phyloP scores from a whole-genome alignment of 1,140 invertebrate species.

The Oryctes rhinoceros region DNA sequence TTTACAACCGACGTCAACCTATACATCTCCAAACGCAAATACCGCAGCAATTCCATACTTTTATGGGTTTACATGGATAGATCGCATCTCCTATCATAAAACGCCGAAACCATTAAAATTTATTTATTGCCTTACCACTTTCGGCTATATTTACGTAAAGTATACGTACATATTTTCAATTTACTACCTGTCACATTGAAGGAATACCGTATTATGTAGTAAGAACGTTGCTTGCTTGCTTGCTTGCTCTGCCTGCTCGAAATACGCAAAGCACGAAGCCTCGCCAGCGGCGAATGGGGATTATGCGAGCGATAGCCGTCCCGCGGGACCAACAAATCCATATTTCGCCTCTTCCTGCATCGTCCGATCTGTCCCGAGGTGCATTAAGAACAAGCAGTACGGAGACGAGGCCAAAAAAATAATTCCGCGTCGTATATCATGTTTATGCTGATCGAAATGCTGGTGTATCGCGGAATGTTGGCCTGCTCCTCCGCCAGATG shows the following conservation, averaged over 20 bases:
- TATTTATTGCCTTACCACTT: not conserved
- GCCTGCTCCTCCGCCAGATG: not conserved
- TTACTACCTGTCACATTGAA: slow-evolving; percentile 10
- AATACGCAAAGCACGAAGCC: not conserved
- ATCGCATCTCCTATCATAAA: too few relatives aligned
- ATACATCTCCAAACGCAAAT: too few relatives aligned
- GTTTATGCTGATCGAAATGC: not conserved
- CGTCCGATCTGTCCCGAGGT: not conserved
- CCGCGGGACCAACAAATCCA: not conserved
- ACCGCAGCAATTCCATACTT: too few relatives aligned
- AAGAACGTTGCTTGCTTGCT: not conserved
- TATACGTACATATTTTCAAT: not conserved
- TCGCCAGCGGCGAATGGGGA: not conserved
- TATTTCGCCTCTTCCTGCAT: not conserved
- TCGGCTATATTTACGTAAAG: not conserved
- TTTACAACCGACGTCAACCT: too few relatives aligned
- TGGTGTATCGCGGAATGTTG: not conserved
- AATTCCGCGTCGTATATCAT: slow-evolving; percentile 7
- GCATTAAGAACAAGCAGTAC: not conserved
- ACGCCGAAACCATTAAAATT: not conserved
- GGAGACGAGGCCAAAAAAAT: not conserved
- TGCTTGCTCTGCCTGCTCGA: not conserved
- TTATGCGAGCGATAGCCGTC: not conserved
- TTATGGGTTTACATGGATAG: too few relatives aligned
- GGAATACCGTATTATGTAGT: not conserved